Evolutionary conservation across 2,113 vertebrate genomes (phyloP).

Genomic region (Struthio camelus): DNA sequence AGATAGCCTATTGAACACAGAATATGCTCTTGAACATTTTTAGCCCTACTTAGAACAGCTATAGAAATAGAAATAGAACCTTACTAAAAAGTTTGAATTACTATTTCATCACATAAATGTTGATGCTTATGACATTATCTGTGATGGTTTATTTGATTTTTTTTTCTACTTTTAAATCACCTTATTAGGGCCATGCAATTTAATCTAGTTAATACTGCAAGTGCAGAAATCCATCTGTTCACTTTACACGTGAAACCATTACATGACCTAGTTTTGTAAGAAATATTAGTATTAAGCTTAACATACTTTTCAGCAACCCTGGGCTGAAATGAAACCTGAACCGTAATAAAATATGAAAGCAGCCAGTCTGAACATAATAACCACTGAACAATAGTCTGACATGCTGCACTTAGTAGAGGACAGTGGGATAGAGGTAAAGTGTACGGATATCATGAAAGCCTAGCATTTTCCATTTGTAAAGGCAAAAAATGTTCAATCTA

Average conservation of each 20-base stretch:
- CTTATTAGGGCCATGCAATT: neutral
- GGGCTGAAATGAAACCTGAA: neutral
- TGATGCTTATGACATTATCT: neutral
- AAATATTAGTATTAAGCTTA: neutral
- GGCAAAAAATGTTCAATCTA: neutral
- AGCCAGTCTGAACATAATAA: neutral
- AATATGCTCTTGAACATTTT: neutral
- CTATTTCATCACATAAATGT: neutral
- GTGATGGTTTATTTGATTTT: neutral
- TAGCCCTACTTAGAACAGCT: neutral
- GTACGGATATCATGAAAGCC: neutral
- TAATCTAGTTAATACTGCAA: neutral
- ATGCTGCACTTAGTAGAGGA: fast-evolving
- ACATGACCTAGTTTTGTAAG: neutral
- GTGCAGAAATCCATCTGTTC: slow-evolving; percentile 42
- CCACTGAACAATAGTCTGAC: neutral
- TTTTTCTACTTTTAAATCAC: neutral
- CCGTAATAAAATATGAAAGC: neutral
- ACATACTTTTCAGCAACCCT: neutral
- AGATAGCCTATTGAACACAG: fast-evolving
- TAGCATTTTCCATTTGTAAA: neutral
- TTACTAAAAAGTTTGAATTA: neutral
- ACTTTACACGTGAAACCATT: neutral
- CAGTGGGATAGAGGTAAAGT: neutral
- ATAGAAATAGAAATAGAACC: neutral